Conservation (phyloP, 2,797 vertebrate genomes). For the Gephyroberyx darwinii region DNA sequence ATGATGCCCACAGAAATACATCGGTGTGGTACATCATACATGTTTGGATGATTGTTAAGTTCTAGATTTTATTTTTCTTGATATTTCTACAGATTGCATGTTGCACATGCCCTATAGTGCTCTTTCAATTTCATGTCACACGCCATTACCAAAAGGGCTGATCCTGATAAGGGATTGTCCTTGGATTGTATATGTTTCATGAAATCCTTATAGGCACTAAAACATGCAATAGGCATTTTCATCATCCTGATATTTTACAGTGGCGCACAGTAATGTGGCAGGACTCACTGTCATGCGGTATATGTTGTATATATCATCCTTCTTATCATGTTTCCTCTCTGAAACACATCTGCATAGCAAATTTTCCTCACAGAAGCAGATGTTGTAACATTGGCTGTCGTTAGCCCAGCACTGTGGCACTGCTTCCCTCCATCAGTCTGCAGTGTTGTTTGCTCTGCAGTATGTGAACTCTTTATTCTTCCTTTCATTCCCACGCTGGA, state of each 20-base stretch:
- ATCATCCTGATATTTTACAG: slow-evolving; percentile 60
- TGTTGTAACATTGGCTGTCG: not conserved
- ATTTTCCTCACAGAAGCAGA: not conserved
- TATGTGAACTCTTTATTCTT: not conserved
- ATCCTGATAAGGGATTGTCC: slow-evolving; percentile 61
- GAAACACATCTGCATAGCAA: slow-evolving; percentile 20
- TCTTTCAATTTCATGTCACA: slow-evolving; percentile 48
- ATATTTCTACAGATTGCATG: not conserved
- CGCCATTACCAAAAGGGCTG: slow-evolving; percentile 35
- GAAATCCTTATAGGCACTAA: slow-evolving; percentile 55
- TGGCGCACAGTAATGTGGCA: slow-evolving; percentile 48
- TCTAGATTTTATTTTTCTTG: slow-evolving; percentile 22
- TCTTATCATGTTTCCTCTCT: slow-evolving; percentile 25
- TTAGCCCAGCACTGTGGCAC: not conserved
- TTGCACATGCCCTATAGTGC: not conserved
- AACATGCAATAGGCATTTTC: slow-evolving; percentile 61
- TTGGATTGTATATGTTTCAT: slow-evolving; percentile 60
- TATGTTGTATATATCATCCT: slow-evolving; percentile 47
- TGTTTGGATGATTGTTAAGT: slow-evolving; percentile 54
- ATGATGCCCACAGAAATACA: slow-evolving; percentile 21
- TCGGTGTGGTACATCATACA: slow-evolving; percentile 56
- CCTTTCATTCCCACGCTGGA: not conserved
- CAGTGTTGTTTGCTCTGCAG: no score
- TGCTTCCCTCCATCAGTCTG: no score
- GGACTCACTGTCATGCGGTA: slow-evolving; percentile 50